Conservation (phyloP, 1,140 invertebrate species). For the Tyrophagus putrescentiae region DNA sequence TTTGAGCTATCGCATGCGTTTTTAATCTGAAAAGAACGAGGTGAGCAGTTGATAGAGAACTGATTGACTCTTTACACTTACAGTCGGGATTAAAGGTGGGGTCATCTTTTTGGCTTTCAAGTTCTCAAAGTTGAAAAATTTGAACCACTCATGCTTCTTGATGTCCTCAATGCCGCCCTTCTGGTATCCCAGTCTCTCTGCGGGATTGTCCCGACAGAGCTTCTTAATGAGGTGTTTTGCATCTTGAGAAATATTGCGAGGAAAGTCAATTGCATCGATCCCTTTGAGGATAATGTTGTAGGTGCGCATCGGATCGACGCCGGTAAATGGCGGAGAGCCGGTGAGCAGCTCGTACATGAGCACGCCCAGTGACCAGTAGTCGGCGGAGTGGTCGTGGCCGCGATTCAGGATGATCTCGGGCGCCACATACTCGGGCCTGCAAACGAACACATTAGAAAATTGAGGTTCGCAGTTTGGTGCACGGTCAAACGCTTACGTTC, state of each 20-base stretch:
- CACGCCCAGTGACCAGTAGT: conserved; percentile 89
- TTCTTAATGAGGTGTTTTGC: conserved; percentile 89
- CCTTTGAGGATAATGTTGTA: conserved; percentile 98
- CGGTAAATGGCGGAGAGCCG: conserved; percentile 84
- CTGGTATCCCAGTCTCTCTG: conserved; percentile 89
- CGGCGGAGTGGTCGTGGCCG: conserved; percentile 45
- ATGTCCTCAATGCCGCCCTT: conserved; percentile 94
- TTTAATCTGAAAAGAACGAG: conserved; percentile 33
- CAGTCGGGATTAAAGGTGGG: conserved; percentile 1
- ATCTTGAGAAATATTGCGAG: conserved; percentile 76
- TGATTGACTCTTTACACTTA: background rate
- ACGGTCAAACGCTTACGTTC: conserved; percentile 42
- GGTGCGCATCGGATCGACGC: conserved; percentile 95
- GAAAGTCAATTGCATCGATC: conserved; percentile 94
- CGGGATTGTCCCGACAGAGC: conserved; percentile 92
- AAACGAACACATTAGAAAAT: background rate
- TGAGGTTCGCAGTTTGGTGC: background rate
- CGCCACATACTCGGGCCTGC: conserved; percentile 60
- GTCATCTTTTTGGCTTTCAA: conserved; percentile 1
- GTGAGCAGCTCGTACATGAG: conserved; percentile 78
- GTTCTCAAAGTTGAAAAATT: conserved; percentile 43
- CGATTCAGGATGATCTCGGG: conserved; percentile 80
- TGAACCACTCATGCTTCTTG: conserved; percentile 95
- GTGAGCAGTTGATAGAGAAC: too few species aligned
- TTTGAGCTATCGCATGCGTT: conserved; percentile 61